These are phyloP conservation scores for Drosophila repletoides DNA, from an alignment of 1,140 invertebrate species.

Conservation along the genomic window DNA sequence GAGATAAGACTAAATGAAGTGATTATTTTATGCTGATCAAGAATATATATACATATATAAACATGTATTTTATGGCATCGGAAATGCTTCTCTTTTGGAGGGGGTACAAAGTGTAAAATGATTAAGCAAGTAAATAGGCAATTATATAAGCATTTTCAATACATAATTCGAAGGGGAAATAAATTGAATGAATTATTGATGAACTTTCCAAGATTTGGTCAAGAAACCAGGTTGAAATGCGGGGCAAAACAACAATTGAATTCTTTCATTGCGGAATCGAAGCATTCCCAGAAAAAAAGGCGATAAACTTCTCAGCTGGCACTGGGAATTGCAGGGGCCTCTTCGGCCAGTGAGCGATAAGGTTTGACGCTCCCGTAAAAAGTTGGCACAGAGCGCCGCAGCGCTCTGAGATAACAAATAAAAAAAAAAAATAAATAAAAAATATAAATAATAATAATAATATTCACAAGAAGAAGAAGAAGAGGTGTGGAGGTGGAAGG, in stretches of 20 bases:
- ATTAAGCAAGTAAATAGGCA: background rate
- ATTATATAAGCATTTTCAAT: background rate
- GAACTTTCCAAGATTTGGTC: background rate
- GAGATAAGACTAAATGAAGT: too few relatives aligned
- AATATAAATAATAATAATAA: slow-evolving; percentile 26
- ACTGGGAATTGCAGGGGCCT: too few relatives aligned
- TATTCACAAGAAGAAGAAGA: background rate
- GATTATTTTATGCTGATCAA: too few relatives aligned
- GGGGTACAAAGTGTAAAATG: too few relatives aligned
- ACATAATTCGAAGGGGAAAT: too few relatives aligned
- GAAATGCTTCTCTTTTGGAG: too few relatives aligned
- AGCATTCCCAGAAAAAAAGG: slow-evolving; percentile 13
- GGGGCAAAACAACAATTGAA: slow-evolving; percentile 18
- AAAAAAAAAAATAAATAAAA: slow-evolving; percentile 28
- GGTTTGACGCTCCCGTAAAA: slow-evolving; percentile 27
- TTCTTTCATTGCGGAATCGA: slow-evolving; percentile 23
- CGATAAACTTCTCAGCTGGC: slow-evolving; percentile 12
- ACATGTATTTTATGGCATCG: too few relatives aligned
- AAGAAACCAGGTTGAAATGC: background rate
- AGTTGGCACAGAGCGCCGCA: slow-evolving; percentile 58
- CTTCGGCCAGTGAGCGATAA: slow-evolving; percentile 10
- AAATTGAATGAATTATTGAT: slow-evolving; percentile 5
- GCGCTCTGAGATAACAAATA: slow-evolving; percentile 54
- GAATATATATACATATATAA: too few relatives aligned
- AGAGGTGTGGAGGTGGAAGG: too few relatives aligned